Conservation (phyloP, 2,888 invertebrate genomes). For the Phyllotreta cruciferae region DNA sequence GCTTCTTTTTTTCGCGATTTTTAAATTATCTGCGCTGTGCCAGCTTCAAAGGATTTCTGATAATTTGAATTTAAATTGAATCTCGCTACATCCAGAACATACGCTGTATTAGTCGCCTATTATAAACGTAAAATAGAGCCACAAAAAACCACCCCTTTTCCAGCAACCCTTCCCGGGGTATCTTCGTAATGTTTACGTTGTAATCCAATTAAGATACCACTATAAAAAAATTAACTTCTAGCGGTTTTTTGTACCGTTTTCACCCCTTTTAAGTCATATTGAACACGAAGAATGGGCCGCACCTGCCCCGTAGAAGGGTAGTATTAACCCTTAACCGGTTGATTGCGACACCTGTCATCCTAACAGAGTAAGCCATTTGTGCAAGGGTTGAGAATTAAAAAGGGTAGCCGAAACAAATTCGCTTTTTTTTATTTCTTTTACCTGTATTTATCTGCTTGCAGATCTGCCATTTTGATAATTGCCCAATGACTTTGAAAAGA, state of each 20-base stretch:
- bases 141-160: too few relatives aligned
- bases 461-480: too few relatives aligned
- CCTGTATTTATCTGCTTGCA: conserved; percentile 4
- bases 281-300: conserved; percentile 46
- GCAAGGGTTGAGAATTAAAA: conserved; percentile 31
- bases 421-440: conserved; percentile 31
- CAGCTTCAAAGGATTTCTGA: too few relatives aligned
- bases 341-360: conserved; percentile 50
- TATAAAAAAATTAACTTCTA: conserved; percentile 33
- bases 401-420: conserved; percentile 39
- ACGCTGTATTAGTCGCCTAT: too few relatives aligned
- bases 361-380: conserved; percentile 14
- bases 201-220: conserved; percentile 45
- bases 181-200: conserved; percentile 41
- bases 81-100: too few relatives aligned
- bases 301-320: conserved; percentile 52
- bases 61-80: too few relatives aligned
- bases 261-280: conserved; percentile 50
- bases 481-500: too few relatives aligned
- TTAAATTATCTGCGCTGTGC: too few relatives aligned
- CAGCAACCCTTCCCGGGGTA: conserved; percentile 6
- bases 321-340: conserved; percentile 53
- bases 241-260: conserved; percentile 39
- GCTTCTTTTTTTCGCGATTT: not conserved
- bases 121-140: too few relatives aligned